Evolutionary conservation across 2,888 invertebrate genomes (phyloP), one percentile per base, ranked within the genome.

Genomic region (Anoncus sp.): DNA sequence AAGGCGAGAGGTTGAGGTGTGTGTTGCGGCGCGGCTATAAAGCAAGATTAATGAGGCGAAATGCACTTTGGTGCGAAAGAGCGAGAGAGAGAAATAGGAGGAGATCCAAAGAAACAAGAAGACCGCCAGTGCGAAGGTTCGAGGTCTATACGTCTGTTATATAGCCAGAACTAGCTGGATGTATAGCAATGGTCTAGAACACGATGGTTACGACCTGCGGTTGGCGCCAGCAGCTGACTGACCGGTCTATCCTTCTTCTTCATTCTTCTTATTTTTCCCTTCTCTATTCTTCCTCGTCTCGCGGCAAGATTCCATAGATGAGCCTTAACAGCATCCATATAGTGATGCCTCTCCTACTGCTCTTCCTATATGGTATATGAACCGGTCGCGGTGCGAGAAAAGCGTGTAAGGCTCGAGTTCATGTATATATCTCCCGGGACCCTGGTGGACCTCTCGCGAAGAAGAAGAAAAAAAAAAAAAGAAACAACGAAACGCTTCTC

Each of bases 1-100:
- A 45, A 79, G 72, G 74, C 76, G 80, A 82, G 80, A 80, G 81
- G 82, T 82, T 85, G 82, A 81, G 84, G 84, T 85, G 84, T 85
- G 84, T 85, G 84, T 82, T 83, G 82, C 83, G 83, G 82, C 81
- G 74, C 20, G 81, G 80, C 81, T 83, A 85, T 84, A 83, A 86
- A 86, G 85, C 84, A 86, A 85, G 86, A 86, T 87, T 87, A 87
- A 87, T 87, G 87, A 87, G 87, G 85, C 84, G 82, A 87, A 84
- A 82, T 85, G 82, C 83, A 80, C 82, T 84, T 81, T 73, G 81
- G 85, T 82, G 69, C 45, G 65, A 65, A 71, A 75, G 57, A 55
- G 45, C 0, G 27, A 10, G 40, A 63, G 57, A 60, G 70, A 59
- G 51, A 51, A 47, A 66, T 47, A 60, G n/a, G 35, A 35, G 31